A percentile compares a stretch with the other conserved stretches of the same genome.
These are phyloP conservation scores for Bos taurus DNA, from an alignment of 2,113 vertebrate genomes.

Conservation along the genomic window DNA sequence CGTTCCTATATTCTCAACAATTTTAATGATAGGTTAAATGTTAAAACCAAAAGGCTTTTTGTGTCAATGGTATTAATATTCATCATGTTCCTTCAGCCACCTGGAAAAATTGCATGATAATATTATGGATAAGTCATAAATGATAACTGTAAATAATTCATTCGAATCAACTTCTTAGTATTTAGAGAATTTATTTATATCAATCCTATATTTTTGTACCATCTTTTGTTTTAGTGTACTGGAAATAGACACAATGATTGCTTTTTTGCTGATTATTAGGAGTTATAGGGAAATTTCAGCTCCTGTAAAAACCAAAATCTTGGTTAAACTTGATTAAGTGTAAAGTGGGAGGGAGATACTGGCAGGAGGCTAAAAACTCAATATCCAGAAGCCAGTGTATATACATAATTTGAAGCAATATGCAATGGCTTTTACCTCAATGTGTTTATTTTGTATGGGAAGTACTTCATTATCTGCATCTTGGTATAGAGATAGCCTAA, in stretches of 20 bases:
- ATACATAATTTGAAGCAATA: background rate
- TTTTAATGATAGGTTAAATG: constrained; percentile 56
- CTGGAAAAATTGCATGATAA: constrained; percentile 48
- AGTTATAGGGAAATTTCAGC: background rate
- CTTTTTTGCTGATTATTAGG: background rate
- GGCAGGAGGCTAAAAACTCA: background rate
- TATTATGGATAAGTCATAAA: constrained; percentile 60
- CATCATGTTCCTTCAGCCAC: constrained; percentile 41
- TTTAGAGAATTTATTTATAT: background rate
- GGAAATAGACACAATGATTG: background rate
- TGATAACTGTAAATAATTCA: constrained; percentile 68
- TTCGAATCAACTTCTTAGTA: constrained; percentile 28
- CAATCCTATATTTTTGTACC: background rate
- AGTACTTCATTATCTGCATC: background rate
- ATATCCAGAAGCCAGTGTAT: background rate
- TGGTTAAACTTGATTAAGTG: background rate
- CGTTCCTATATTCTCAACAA: constrained; percentile 32
- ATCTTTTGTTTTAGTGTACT: background rate
- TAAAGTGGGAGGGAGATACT: background rate
- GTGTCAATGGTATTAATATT: constrained; percentile 50
- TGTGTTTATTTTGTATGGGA: background rate
- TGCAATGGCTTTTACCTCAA: background rate
- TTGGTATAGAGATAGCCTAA: background rate
- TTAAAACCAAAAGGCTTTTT: constrained; percentile 56
- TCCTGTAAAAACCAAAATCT: background rate